A percentile compares a stretch with the other conserved stretches of the same genome.
Evolutionary conservation across 2,888 invertebrate species (phyloP).

Genomic region (Ephialtes manifestator): DNA sequence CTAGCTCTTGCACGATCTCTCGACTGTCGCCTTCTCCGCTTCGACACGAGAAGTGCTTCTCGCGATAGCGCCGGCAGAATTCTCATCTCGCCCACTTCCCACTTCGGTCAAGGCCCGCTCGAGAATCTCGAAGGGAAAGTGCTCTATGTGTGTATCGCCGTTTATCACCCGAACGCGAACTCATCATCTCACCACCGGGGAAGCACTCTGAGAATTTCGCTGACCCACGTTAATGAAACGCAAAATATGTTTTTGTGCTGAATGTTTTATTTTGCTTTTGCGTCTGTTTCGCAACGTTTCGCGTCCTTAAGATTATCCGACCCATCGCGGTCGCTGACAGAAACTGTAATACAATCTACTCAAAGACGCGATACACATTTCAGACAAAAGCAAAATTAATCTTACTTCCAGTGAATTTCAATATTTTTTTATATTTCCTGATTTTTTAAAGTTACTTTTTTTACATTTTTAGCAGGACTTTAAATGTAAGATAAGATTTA

Average conservation of each 20-base stretch:
- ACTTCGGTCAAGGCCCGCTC: conserved; percentile 57
- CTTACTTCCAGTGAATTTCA: too few relatives aligned
- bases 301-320: neutral
- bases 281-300: neutral
- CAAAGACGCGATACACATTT: too few relatives aligned
- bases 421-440: too few relatives aligned
- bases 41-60: neutral
- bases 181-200: neutral
- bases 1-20: neutral
- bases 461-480: too few relatives aligned
- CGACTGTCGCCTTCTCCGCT: conserved; percentile 7
- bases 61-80: conserved; percentile 34
- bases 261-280: neutral
- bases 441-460: too few relatives aligned
- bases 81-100: conserved; percentile 59
- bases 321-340: too few relatives aligned
- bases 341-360: too few relatives aligned
- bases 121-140: conserved; percentile 65
- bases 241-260: neutral
- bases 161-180: conserved; percentile 19
- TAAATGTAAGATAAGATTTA: too few relatives aligned
- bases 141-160: conserved; percentile 32
- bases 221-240: neutral
- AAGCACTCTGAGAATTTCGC: conserved; percentile 11
- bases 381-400: too few relatives aligned